A percentile compares a stretch with the other conserved stretches of the same genome.
phyloP scores from a whole-genome alignment of 2,888 invertebrate genomes.

The Rotaria sp. region DNA sequence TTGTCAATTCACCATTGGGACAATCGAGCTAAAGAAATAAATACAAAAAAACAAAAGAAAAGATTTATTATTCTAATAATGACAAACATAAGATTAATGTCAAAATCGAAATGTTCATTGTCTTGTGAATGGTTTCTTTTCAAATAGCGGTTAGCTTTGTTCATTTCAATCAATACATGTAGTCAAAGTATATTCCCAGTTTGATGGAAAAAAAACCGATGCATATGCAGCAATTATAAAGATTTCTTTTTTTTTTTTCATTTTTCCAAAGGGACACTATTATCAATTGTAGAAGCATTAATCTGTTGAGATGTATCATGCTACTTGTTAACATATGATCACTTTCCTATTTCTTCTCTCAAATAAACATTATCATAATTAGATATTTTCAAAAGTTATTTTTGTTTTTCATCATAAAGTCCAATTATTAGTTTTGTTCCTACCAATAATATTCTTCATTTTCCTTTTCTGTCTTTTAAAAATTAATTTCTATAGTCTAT shows the following conservation, averaged over 20 bases:
- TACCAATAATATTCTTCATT: not conserved
- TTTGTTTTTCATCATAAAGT: not conserved
- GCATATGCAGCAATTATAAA: too few species aligned
- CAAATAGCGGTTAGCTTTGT: not conserved
- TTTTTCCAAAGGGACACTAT: not conserved
- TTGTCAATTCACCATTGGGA: constrained; percentile 39
- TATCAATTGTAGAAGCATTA: not conserved
- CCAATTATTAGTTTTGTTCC: not conserved
- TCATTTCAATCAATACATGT: not conserved
- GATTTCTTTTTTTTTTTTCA: too few species aligned
- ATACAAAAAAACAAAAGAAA: not conserved
- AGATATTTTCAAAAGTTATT: not conserved
- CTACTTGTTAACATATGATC: not conserved
- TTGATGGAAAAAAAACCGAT: too few species aligned
- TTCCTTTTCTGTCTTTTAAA: not conserved
- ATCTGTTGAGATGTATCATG: not conserved
- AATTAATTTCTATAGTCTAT: not conserved
- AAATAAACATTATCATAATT: not conserved
- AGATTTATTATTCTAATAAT: not conserved
- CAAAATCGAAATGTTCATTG: not conserved
- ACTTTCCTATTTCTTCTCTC: not conserved
- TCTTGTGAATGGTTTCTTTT: not conserved
- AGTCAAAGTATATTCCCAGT: too few species aligned
- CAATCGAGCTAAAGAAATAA: constrained; percentile 33
- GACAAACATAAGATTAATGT: not conserved